Base-by-base conservation (phyloP, 1,140 invertebrate genomes). In the Neodiprion virginianus region DNA sequence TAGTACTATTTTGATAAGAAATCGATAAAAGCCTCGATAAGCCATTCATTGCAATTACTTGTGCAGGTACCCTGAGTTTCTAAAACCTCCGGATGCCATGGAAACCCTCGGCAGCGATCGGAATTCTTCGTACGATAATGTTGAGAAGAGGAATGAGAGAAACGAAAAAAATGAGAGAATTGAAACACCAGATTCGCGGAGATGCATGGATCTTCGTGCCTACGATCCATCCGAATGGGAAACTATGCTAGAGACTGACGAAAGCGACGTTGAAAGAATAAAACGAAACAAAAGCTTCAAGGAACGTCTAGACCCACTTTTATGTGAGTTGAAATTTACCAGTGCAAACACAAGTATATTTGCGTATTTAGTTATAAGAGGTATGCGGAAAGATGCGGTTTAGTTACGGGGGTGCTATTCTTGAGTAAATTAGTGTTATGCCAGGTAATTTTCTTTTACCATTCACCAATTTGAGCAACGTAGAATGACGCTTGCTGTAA, bases 51-150 rank as follows among this genome's bases (percentile, higher is more conserved):
- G 12, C 48, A 8, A 70, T 66, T 11, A 8, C 21, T 75, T 0
- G 23, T 67, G 11, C 65, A 88, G 87, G 81, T 88, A 88, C 78
- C 87, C 87, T 76, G 85, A 88, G 80, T 79, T 88, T 75, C 75
- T 88, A 28, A 88, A 87, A 71, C 76, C 86, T 21, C 81, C 86
- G 23, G 84, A 88, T 48, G 80, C 81, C 49, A 84, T 81, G 61
- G 85, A 87, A 75, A 85, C 86, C 61, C 80, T 88, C 40, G 86
- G 85, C 78, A 86, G 87, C 72, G 89, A 89, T 76, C 88, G 93
- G 14, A 92, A 93, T 75, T 95, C 94, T 4, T 93, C 93, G 50
- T 95, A 95, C 84, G 94, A 95, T 82, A 94, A 93, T 80, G 92
- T 93, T 0, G 92, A 93, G 72, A 89, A 83, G 40, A 81, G 86